Percentiles rank a stretch among this genome's conserved stretches.
Conservation (phyloP, 2,113 vertebrate genomes). For the Centropus bengalensis region DNA sequence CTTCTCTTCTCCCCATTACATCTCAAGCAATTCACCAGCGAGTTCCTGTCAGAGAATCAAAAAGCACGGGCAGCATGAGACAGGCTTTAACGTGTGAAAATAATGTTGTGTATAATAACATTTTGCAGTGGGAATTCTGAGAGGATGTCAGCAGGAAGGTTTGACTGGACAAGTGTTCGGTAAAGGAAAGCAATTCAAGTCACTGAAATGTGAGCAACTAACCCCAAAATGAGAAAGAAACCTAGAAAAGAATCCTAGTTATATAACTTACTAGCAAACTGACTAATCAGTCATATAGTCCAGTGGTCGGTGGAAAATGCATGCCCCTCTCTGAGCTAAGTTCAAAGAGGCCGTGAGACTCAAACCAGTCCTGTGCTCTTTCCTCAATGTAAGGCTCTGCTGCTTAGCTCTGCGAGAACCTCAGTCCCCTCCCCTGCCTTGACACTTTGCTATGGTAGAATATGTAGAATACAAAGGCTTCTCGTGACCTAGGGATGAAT, state of each 20-base stretch:
- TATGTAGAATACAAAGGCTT: background rate
- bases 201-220: background rate
- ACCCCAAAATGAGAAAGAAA: background rate
- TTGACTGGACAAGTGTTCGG: background rate
- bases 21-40: conserved; percentile 67
- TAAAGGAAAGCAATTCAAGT: conserved; percentile 1
- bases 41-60: conserved; percentile 61
- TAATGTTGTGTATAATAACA: conserved; percentile 5
- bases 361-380: background rate
- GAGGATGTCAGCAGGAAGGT: background rate
- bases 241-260: background rate
- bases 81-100: conserved; percentile 9
- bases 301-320: background rate
- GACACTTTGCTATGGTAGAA: background rate
- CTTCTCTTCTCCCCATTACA: conserved; percentile 76
- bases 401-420: background rate
- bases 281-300: conserved; percentile 2
- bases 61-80: background rate
- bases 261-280: conserved; percentile 6
- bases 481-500: background rate
- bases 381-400: background rate
- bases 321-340: background rate
- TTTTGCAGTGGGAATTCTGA: conserved; percentile 43
- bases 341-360: background rate
- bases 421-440: background rate